Evolutionary conservation across 2,113 vertebrate species (phyloP).

Genomic region (Cichladusa arquata): DNA sequence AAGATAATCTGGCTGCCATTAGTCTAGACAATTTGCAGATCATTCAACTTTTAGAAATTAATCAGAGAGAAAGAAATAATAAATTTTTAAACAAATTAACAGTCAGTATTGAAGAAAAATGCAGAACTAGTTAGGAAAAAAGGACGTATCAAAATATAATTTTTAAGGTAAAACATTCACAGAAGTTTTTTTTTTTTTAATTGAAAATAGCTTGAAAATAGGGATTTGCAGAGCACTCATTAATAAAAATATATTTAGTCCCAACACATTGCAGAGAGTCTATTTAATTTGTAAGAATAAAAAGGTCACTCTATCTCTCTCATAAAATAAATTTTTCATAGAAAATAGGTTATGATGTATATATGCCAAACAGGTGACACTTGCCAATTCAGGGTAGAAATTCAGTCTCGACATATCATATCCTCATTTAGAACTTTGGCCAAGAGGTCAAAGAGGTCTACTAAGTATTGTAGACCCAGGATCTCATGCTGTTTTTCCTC

Average conservation of each 20-base stretch:
- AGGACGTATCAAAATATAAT: background rate
- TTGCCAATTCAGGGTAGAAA: background rate
- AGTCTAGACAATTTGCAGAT: background rate
- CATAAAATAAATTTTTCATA: background rate
- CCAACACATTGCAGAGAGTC: accelerated
- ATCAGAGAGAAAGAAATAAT: background rate
- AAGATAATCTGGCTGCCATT: background rate
- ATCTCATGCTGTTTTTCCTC: background rate
- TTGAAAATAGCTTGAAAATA: background rate
- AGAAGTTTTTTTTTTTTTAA: background rate
- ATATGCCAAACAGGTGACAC: background rate
- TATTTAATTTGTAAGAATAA: background rate
- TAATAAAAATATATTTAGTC: background rate
- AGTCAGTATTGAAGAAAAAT: background rate
- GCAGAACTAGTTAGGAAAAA: background rate
- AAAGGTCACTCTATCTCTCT: background rate
- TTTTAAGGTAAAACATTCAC: background rate
- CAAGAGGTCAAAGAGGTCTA: background rate
- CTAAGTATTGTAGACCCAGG: background rate
- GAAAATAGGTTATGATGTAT: background rate
- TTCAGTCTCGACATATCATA: background rate
- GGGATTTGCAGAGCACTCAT: background rate
- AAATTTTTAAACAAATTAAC: background rate
- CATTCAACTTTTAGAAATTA: background rate
- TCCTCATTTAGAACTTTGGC: background rate